A percentile compares a stretch with the other conserved stretches of the same genome.
Evolutionary conservation across 2,113 vertebrate species (phyloP).

Genomic region (Burhinus bistriatus): DNA sequence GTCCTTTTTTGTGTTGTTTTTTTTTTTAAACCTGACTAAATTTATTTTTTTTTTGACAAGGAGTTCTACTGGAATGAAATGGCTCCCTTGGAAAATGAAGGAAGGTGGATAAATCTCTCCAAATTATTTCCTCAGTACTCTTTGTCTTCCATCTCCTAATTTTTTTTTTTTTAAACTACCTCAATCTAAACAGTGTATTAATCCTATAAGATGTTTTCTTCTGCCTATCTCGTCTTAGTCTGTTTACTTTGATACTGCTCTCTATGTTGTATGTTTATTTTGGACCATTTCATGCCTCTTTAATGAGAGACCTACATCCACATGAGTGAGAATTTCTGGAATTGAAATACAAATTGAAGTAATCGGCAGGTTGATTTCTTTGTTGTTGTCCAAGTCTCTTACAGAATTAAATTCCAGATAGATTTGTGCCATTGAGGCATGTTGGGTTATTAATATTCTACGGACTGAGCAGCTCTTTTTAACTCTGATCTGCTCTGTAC

Average conservation of each 20-base stretch:
- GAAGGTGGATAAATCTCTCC: background rate
- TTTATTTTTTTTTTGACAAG: background rate
- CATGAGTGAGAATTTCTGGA: background rate
- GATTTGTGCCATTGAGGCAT: background rate
- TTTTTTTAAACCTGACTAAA: too few relatives aligned
- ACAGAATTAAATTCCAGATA: background rate
- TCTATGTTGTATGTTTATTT: background rate
- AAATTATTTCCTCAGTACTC: background rate
- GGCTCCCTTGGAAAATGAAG: background rate
- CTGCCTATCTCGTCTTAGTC: background rate
- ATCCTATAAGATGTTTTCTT: background rate
- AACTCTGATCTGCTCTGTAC: background rate
- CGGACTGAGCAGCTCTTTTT: background rate
- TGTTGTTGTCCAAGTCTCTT: background rate
- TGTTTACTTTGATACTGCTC: background rate
- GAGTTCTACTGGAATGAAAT: background rate
- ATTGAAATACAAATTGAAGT: background rate
- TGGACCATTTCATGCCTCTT: background rate
- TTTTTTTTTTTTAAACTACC: background rate
- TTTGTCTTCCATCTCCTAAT: background rate
- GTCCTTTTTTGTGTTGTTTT: background rate
- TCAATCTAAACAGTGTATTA: background rate
- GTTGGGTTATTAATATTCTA: background rate
- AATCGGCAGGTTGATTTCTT: background rate
- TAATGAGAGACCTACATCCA: background rate